Evolutionary conservation across 2,797 vertebrate species (phyloP).

Genomic region (Hydrolagus colliei): DNA sequence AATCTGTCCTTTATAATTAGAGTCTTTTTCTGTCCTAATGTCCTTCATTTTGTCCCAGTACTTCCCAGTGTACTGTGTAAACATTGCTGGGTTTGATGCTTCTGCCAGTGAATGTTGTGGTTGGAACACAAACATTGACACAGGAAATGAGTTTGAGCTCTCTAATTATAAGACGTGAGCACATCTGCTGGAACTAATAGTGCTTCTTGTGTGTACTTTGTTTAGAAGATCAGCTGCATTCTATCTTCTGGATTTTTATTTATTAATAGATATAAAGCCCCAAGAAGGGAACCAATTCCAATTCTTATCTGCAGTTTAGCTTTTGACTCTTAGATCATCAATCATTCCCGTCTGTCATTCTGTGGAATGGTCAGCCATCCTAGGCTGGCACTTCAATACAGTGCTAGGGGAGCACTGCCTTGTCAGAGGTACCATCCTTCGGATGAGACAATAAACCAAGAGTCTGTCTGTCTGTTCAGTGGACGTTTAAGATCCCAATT

Average conservation of each 20-base stretch:
- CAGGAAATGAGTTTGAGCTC: conserved; percentile 1
- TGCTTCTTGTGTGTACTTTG: neutral
- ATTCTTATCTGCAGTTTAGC: neutral
- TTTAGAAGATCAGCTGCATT: neutral
- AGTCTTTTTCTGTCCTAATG: conserved; percentile 57
- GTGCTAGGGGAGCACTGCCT: too few species aligned
- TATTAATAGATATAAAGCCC: neutral
- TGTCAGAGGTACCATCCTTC: too few species aligned
- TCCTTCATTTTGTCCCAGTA: conserved; percentile 51
- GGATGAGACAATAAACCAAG: too few species aligned
- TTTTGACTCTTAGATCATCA: neutral
- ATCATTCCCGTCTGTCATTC: neutral
- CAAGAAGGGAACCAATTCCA: neutral
- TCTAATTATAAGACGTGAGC: conserved; percentile 19
- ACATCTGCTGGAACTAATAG: conserved; percentile 18
- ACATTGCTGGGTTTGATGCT: conserved; percentile 37
- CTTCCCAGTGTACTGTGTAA: conserved; percentile 45
- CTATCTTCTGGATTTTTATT: neutral
- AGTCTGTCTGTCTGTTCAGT: too few species aligned
- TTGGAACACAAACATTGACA: conserved; percentile 25
- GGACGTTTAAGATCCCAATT: too few species aligned
- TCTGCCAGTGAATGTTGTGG: conserved; percentile 14
- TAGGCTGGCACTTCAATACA: neutral
- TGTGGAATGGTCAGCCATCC: neutral
- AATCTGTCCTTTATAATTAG: conserved; percentile 58